Evolutionary conservation across 2,797 vertebrate species (phyloP), one percentile per base, ranked within the genome.

Genomic region (Lacerta agilis): DNA sequence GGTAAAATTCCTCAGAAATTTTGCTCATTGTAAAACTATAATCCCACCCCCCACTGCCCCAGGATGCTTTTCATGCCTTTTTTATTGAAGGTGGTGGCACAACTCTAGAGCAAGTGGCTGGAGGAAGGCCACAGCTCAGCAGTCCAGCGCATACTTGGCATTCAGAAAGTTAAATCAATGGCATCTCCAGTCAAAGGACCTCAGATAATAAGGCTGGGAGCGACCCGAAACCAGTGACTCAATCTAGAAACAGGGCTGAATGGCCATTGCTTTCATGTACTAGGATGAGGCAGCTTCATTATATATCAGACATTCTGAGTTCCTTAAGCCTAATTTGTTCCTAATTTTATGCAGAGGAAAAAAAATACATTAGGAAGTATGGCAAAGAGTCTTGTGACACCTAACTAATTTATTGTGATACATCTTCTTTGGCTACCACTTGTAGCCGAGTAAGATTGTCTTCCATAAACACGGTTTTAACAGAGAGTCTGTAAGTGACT

Each of bases 1-100:
- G 29, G 17, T 36, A n/a, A 69, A 84, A 87, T 87, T 90, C 86
- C 86, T 75, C 41, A n/a, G 82, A 90, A 90, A 84, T 75, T 87
- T 73, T 76, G 33, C 33, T 41, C 58, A 64, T 75, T 79, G 64
- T 79, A 55, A 79, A 4, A 64, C 5, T 45, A 29, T 72, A 45
- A 72, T 55, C 67, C 41, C 41, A 41, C 79, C 38, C 55, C 79
- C 85, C 27, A 18, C 49, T 55, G 25, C 77, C 27, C 58, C 58
- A 11, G 33, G n/a, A 73, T 29, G 72, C 20, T 33, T 79, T 71
- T 80, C 66, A 79, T 55, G 15, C 43, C 18, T 73, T 49, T 79
- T 45, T 85, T 73, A n/a, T 58, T 85, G 55, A 85, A 75, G n/a
- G 41, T 80, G 64, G n/a, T 85, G 41, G 69, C 41, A 36, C 77